These are phyloP conservation scores for Cephalopterus ornatus DNA, from an alignment of 2,113 vertebrate species.

Conservation along the genomic window DNA sequence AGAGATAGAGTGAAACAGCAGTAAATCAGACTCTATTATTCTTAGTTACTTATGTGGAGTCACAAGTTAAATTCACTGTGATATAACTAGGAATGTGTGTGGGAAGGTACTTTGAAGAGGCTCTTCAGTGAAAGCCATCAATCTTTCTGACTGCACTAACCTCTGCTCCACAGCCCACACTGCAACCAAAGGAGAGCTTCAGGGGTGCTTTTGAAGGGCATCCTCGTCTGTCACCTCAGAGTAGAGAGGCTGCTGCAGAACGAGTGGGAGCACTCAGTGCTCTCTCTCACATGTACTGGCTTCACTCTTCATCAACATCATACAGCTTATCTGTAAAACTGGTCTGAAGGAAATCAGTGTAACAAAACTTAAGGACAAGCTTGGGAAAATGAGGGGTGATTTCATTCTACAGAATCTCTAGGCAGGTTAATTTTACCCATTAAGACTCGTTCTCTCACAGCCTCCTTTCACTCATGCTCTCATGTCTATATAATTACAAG, in stretches of 20 bases:
- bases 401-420: neutral
- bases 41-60: constrained; percentile 9
- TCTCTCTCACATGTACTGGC: neutral
- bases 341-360: neutral
- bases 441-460: neutral
- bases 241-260: neutral
- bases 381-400: neutral
- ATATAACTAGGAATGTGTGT: neutral
- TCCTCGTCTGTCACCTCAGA: neutral
- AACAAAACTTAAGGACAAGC: neutral
- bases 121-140: neutral
- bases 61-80: constrained; percentile 11
- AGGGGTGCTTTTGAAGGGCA: neutral
- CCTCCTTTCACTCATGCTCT: neutral
- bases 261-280: neutral
- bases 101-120: constrained; percentile 1
- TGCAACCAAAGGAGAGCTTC: neutral
- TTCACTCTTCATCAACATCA: neutral
- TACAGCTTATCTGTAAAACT: neutral
- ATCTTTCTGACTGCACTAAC: neutral
- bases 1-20: neutral
- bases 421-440: neutral
- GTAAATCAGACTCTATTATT: constrained; percentile 49
- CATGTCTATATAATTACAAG: neutral
- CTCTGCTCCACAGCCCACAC: neutral